Percentiles rank a stretch among this genome's conserved stretches.
These are phyloP conservation scores for Habrosyne pyritoides DNA, from an alignment of 2,888 invertebrate species.

Conservation along the genomic window DNA sequence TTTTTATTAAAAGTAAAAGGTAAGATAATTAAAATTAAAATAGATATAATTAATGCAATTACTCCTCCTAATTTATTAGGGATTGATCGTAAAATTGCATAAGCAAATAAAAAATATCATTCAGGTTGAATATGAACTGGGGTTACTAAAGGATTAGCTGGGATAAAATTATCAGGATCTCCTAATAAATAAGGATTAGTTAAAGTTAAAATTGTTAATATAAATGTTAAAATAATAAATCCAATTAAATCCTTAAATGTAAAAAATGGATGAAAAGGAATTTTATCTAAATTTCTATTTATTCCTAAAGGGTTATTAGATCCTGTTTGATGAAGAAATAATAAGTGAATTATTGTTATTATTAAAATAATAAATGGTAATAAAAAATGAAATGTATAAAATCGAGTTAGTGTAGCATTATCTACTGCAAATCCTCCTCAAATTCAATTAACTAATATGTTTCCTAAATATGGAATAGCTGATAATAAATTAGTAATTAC, in stretches of 20 bases:
- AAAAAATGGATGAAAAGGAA: constrained; percentile 87
- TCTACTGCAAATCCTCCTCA: constrained; percentile 90
- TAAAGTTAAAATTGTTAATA: constrained; percentile 80
- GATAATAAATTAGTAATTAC: constrained; percentile 91
- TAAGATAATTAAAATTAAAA: constrained; percentile 86
- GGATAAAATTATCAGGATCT: constrained; percentile 90
- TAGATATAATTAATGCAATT: constrained; percentile 85
- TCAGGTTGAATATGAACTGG: constrained; percentile 92
- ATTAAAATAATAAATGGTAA: constrained; percentile 87
- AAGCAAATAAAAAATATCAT: constrained; percentile 93
- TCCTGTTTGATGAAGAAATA: constrained; percentile 87
- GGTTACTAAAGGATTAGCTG: constrained; percentile 87
- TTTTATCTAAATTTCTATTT: constrained; percentile 87
- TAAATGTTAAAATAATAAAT: constrained; percentile 81
- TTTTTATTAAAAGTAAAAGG: constrained; percentile 83
- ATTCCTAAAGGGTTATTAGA: constrained; percentile 86
- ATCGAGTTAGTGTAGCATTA: constrained; percentile 90
- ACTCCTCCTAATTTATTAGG: constrained; percentile 92
- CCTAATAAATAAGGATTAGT: constrained; percentile 84
- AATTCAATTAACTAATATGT: constrained; percentile 86
- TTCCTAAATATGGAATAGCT: constrained; percentile 87
- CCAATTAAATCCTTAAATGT: constrained; percentile 85
- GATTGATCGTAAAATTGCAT: constrained; percentile 91
- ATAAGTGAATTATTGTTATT: constrained; percentile 85
- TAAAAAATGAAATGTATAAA: constrained; percentile 89